phyloP scores from a whole-genome alignment of 2,113 vertebrate genomes.

The Austrofundulus limnaeus region DNA sequence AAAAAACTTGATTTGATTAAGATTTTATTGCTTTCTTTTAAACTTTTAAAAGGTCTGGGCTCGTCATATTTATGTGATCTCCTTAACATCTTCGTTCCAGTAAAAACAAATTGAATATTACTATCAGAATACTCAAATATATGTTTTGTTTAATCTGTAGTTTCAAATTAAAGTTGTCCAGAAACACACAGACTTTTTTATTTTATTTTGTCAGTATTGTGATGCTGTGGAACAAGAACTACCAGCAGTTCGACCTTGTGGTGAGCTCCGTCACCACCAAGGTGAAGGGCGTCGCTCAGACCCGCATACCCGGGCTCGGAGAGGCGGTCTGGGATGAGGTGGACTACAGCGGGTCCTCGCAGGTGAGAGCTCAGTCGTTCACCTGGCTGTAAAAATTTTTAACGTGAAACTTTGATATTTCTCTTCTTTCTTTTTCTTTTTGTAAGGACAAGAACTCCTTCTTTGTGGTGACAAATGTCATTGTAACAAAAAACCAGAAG shows the following conservation, averaged over 20 bases:
- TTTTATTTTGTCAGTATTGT: slow-evolving; percentile 49
- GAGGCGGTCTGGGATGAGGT: slow-evolving; percentile 76
- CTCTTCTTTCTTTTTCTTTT: background rate
- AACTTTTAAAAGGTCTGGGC: no score
- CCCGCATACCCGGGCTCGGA: slow-evolving; percentile 39
- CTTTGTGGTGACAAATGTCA: slow-evolving; percentile 81
- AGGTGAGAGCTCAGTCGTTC: slow-evolving; percentile 52
- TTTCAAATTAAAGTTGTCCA: no score
- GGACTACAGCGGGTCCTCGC: slow-evolving; percentile 71
- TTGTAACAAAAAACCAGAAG: slow-evolving; percentile 77
- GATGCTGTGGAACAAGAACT: slow-evolving; percentile 69
- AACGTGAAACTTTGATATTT: rapidly evolving
- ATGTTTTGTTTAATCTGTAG: no score
- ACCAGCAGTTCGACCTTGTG: slow-evolving; percentile 75
- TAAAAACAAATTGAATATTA: no score
- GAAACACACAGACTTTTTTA: no score
- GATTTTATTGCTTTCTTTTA: no score
- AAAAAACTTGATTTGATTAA: no score
- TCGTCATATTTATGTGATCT: no score
- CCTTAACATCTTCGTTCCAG: no score
- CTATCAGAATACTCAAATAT: no score
- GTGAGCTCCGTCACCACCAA: slow-evolving; percentile 78
- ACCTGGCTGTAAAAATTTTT: background rate
- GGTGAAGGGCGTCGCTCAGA: slow-evolving; percentile 77
- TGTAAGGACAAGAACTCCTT: slow-evolving; percentile 78